These are phyloP conservation scores for Drosophila robusta DNA, from an alignment of 2,888 invertebrate species.

Conservation along the genomic window DNA sequence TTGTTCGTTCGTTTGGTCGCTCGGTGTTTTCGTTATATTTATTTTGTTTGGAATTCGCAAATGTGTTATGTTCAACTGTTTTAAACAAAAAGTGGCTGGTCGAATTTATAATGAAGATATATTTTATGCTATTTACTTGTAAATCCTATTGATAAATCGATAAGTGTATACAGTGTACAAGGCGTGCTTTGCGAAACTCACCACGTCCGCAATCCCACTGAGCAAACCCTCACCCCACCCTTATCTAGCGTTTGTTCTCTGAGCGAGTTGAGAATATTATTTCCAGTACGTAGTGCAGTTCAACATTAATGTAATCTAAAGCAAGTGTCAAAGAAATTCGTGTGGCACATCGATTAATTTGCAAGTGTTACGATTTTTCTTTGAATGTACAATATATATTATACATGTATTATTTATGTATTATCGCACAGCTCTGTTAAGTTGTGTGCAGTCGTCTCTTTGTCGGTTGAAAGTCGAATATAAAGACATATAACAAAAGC, in stretches of 20 bases:
- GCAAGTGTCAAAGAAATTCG: slow-evolving; percentile 39
- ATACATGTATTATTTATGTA: not conserved
- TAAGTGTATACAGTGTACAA: slow-evolving; percentile 46
- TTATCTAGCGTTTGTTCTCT: slow-evolving; percentile 16
- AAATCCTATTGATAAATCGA: slow-evolving; percentile 58
- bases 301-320: slow-evolving; percentile 43
- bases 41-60: slow-evolving; percentile 7
- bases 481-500: slow-evolving; percentile 36
- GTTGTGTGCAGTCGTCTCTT: slow-evolving; percentile 3
- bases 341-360: slow-evolving; percentile 48
- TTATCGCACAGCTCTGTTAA: slow-evolving; percentile 12
- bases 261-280: slow-evolving; percentile 29
- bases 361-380: slow-evolving; percentile 33
- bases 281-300: slow-evolving; percentile 58
- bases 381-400: slow-evolving; percentile 9
- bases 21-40: slow-evolving; percentile 27
- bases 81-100: slow-evolving; percentile 18
- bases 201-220: slow-evolving; percentile 48
- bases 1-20: slow-evolving; percentile 29
- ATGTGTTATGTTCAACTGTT: slow-evolving; percentile 1
- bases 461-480: slow-evolving; percentile 35
- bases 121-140: slow-evolving; percentile 11
- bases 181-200: slow-evolving; percentile 51
- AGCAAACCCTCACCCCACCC: slow-evolving; percentile 15
- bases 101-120: slow-evolving; percentile 13